Evolutionary conservation across 1,140 invertebrate species (phyloP), one percentile per base, ranked within the genome.

Genomic region (Papilio dardanus): DNA sequence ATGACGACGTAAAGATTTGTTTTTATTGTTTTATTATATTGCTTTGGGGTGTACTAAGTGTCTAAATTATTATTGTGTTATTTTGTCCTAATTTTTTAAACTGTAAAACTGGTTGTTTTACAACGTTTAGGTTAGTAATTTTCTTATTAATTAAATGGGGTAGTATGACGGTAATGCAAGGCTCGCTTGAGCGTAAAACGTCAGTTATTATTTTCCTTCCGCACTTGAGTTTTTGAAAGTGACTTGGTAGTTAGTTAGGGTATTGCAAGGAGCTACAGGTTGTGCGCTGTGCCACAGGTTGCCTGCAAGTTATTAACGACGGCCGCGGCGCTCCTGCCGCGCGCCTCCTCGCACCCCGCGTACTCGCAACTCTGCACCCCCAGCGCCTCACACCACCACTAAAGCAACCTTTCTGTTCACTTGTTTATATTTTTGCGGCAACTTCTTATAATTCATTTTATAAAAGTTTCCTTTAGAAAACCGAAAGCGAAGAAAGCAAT

Each of bases 221-320:
- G 30, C 69, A 50, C 69, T 71, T 71, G 16, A 50, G 28, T 71
- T 69, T 69, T 35, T 71, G 69, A 50, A 71, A 50, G 69, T 71
- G 28, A 71, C 69, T 71, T 50, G 21, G 42, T 71, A 50, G 69
- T 69, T 69, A 69, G 67, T 69, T 69, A 69, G 67, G 35, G 69
- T 31, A 71, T 50, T 50, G 69, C 42, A 50, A 76, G 71, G 73
- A 42, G 65, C 79, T 67, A 83, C 83, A 81, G 80, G 81, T 82
- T 79, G 80, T 42, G 68, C 68, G 58, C 40, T 73, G 19, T 37
- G 76, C 85, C 75, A 87, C 85, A 85, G 85, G 85, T 87, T 87
- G 85, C 83, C 77, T 81, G 80, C 79, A 79, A 83, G 79, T 86
- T 86, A 86, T 85, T 83, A 85, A 86, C 81, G 81, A 77, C 73